Evolutionary conservation across 2,888 invertebrate species (phyloP), one percentile per base, ranked within the genome.

Genomic region (Drosophila borborema): DNA sequence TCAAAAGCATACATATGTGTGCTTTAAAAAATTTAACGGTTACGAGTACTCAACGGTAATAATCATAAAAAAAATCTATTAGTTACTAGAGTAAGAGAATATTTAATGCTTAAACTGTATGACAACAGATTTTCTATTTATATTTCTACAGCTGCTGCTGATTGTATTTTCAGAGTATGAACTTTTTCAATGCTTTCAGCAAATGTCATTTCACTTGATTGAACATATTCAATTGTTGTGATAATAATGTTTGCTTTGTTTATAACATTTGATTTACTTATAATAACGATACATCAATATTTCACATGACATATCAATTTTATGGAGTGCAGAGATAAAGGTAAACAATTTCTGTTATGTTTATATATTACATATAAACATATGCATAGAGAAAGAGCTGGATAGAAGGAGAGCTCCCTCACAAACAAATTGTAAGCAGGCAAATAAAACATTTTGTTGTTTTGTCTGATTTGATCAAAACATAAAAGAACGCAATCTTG

Each of bases 201-300:
- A 38, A 14, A 12, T 23, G 49, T 8, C 64, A 65, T 53, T 53
- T 23, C 18, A 12, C 9, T n/a, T 31, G 31, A 40, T 53, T 38
- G 18, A 31, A 12, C 20, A n/a, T 9, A 56, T 56, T 66, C 48
- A 41, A 55, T 66, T 23, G n/a, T 7, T 66, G 40, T 41, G 40
- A 55, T 67, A 28, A 54, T 18, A 18, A 12, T 28, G n/a, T 65
- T 66, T 66, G 23, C 12, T 34, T 9, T 2, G 18, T 14, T 36
- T 16, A 41, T 36, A 34, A 12, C 28, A 43, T 48, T 36, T 41
- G 12, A 18, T 7, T 63, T 63, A 41, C 28, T 34, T 56, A 36
- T 48, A 12, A 41, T 18, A 41, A 18, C 36, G 23, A 65, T 65
- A 14, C 36, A 67, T 55, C 65, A 64, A 41, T 40, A 41, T 41